Conservation (phyloP, 1,140 invertebrate genomes). For the Potamilus streckersoni region DNA sequence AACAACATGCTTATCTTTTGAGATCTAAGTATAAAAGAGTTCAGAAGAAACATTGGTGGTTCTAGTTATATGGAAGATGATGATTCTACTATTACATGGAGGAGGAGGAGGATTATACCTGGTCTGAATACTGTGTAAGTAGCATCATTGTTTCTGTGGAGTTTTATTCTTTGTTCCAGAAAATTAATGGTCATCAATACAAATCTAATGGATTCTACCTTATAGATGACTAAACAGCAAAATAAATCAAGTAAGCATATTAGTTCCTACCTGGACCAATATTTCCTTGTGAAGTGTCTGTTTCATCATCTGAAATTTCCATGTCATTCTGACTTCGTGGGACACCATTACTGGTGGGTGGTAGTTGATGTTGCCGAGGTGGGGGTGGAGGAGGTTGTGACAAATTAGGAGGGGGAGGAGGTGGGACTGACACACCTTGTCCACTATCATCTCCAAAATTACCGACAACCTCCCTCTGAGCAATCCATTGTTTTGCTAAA, state of each 20-base stretch:
- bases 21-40: too few relatives aligned
- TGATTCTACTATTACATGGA: too few relatives aligned
- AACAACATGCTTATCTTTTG: too few relatives aligned
- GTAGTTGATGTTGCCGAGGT: slow-evolving; percentile 21
- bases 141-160: too few relatives aligned
- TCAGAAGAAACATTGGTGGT: too few relatives aligned
- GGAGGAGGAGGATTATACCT: too few relatives aligned
- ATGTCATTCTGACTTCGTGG: slow-evolving; percentile 26
- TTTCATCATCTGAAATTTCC: slow-evolving; percentile 29
- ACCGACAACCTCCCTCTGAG: slow-evolving; percentile 84
- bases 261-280: background rate
- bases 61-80: too few relatives aligned
- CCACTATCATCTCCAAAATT: slow-evolving; percentile 36
- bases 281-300: slow-evolving; percentile 2
- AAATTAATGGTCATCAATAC: too few relatives aligned
- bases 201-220: too few relatives aligned
- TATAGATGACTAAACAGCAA: background rate
- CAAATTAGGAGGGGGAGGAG: slow-evolving; percentile 29
- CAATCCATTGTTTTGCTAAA: slow-evolving; percentile 97
- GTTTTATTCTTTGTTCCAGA: too few relatives aligned
- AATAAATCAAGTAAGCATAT: too few relatives aligned
- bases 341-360: slow-evolving; percentile 7
- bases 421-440: slow-evolving; percentile 5
- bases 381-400: slow-evolving; percentile 14
- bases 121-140: too few relatives aligned